Percentiles rank a stretch among this genome's conserved stretches.
Evolutionary conservation across 2,113 vertebrate genomes (phyloP).

Genomic region (Catharus bicknelli): DNA sequence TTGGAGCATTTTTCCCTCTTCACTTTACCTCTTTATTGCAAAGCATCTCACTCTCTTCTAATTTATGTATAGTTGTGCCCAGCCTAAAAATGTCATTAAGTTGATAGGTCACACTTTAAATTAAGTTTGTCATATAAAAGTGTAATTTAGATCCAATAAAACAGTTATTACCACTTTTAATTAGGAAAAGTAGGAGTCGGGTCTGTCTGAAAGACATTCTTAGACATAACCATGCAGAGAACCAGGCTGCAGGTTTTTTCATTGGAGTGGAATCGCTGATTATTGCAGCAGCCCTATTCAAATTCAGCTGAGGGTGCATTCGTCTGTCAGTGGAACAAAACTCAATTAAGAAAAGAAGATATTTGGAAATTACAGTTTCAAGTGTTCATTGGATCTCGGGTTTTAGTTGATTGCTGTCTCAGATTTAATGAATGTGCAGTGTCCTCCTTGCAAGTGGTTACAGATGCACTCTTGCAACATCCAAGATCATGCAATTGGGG

Average conservation of each 20-base stretch:
- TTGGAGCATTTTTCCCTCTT: not conserved
- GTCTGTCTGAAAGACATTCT: constrained; percentile 45
- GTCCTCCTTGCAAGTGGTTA: not conserved
- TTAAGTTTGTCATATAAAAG: constrained; percentile 75
- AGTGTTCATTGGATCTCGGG: not conserved
- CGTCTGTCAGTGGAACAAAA: constrained; percentile 13
- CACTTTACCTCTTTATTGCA: constrained; percentile 45
- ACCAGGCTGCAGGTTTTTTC: not conserved
- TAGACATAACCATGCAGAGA: constrained; percentile 15
- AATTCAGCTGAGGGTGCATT: constrained; percentile 42
- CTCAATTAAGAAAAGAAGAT: constrained; percentile 33
- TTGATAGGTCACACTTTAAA: constrained; percentile 73
- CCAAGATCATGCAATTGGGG: not conserved
- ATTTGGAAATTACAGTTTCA: constrained; percentile 22
- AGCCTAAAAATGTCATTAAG: constrained; percentile 58
- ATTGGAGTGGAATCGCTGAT: constrained; percentile 30
- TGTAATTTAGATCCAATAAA: constrained; percentile 76
- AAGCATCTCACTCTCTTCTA: constrained; percentile 39
- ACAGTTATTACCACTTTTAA: constrained; percentile 74
- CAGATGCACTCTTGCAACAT: not conserved
- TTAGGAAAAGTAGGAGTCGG: constrained; percentile 64
- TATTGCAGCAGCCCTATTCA: constrained; percentile 41
- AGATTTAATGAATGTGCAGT: not conserved
- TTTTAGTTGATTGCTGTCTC: constrained; percentile 19
- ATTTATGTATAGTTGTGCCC: constrained; percentile 55